Percentiles rank a stretch among this genome's conserved stretches.
These are phyloP conservation scores for Lepidocyrtoides sp. DNA, from an alignment of 2,888 invertebrate genomes.

Conservation along the genomic window DNA sequence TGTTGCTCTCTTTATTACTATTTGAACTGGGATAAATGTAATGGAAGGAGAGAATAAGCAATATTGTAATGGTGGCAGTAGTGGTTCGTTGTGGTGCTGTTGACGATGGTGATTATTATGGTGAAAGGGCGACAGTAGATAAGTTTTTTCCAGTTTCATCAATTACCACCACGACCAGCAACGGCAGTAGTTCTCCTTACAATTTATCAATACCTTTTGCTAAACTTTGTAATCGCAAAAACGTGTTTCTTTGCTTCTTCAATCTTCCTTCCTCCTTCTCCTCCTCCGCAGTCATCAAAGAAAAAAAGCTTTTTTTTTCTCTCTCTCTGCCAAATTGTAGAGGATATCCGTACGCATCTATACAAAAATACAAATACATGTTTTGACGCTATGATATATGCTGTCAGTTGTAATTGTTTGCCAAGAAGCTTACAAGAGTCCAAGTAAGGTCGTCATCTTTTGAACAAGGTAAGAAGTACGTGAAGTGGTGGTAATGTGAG, in stretches of 20 bases:
- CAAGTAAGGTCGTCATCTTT: neutral
- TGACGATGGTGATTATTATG: neutral
- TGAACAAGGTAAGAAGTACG: neutral
- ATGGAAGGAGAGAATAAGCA: neutral
- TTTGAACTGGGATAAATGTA: neutral
- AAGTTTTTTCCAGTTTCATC: constrained; percentile 20
- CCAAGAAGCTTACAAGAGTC: neutral
- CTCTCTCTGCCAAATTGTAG: neutral
- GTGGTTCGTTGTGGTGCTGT: neutral
- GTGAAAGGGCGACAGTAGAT: neutral
- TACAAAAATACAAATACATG: neutral
- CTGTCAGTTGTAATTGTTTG: neutral
- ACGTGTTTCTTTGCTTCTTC: neutral
- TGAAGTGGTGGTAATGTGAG: neutral
- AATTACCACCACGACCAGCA: neutral
- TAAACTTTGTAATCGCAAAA: neutral
- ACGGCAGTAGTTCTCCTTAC: neutral
- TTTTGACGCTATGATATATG: neutral
- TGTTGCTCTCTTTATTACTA: neutral
- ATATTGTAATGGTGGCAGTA: neutral
- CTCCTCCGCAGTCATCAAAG: neutral
- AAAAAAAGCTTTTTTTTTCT: neutral
- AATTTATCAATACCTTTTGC: constrained; percentile 36
- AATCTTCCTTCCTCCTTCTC: neutral
- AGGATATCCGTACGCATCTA: neutral